phyloP scores from a whole-genome alignment of 2,888 invertebrate genomes.

The Sympetrum striolatum region DNA sequence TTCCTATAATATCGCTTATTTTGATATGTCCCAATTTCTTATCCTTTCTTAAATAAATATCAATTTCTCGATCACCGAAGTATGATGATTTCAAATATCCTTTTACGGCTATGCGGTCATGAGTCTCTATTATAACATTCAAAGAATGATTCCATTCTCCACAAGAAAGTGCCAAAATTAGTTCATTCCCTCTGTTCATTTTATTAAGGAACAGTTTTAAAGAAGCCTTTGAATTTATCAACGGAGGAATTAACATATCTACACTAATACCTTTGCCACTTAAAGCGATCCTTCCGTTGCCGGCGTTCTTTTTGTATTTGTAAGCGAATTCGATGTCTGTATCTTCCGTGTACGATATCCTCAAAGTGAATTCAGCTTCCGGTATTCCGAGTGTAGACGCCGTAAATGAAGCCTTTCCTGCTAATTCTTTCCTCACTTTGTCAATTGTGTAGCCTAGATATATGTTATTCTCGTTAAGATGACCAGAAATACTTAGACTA shows the following conservation, averaged over 20 bases:
- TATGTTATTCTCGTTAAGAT: neutral
- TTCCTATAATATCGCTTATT: neutral
- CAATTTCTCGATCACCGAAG: neutral
- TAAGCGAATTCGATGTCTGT: neutral
- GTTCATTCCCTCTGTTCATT: neutral
- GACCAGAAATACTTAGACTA: neutral
- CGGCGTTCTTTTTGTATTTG: neutral
- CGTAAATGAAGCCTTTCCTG: neutral
- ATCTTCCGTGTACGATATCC: neutral
- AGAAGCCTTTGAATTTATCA: neutral
- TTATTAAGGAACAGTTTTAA: neutral
- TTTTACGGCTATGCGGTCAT: neutral
- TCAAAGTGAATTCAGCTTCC: neutral
- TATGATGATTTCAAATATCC: neutral
- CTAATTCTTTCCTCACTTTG: neutral
- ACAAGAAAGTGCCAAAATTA: neutral
- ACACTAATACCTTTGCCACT: neutral
- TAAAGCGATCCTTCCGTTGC: neutral
- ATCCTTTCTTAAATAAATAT: conserved; percentile 1
- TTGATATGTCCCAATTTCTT: conserved; percentile 2
- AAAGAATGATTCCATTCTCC: neutral
- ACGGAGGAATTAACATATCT: neutral
- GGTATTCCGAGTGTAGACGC: neutral
- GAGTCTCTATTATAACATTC: neutral
- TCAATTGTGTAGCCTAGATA: neutral